Conservation (phyloP, 2,888 invertebrate species). For the Deilephila elpenor region DNA sequence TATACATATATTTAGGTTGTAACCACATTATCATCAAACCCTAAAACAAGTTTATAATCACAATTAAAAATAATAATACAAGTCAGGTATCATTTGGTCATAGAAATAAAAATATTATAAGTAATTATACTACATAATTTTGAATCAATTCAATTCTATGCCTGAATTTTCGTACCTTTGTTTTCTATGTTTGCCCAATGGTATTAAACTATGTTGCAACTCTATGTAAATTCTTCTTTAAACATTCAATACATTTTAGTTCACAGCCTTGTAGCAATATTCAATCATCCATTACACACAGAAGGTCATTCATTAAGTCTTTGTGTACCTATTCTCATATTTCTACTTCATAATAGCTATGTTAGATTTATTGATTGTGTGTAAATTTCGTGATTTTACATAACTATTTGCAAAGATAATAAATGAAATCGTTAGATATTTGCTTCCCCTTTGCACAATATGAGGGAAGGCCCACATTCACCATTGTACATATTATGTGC, state of each 20-base stretch:
- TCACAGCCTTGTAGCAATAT: slow-evolving; percentile 14
- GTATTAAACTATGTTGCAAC: neutral
- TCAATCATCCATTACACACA: slow-evolving; percentile 19
- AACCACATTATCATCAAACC: too few species aligned
- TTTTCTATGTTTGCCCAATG: neutral
- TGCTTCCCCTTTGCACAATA: too few species aligned
- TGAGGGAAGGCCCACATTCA: too few species aligned
- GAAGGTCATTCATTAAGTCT: slow-evolving; percentile 15
- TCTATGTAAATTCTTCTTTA: slow-evolving; percentile 7
- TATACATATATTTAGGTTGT: too few species aligned
- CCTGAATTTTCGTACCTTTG: neutral
- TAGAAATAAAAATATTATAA: too few species aligned
- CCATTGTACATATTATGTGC: too few species aligned
- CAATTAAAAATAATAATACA: too few species aligned
- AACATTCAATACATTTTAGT: slow-evolving; percentile 19
- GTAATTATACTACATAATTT: too few species aligned
- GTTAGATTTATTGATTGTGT: slow-evolving; percentile 4
- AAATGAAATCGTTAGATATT: neutral
- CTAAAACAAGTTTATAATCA: too few species aligned
- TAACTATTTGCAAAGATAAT: neutral
- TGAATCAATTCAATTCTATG: neutral
- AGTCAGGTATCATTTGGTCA: too few species aligned
- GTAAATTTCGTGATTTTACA: neutral
- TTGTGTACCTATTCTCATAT: slow-evolving; percentile 1
- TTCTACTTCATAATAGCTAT: neutral